Evolutionary conservation across 2,797 vertebrate species (phyloP), one percentile per base, ranked within the genome.

Genomic region (Natrix natrix): DNA sequence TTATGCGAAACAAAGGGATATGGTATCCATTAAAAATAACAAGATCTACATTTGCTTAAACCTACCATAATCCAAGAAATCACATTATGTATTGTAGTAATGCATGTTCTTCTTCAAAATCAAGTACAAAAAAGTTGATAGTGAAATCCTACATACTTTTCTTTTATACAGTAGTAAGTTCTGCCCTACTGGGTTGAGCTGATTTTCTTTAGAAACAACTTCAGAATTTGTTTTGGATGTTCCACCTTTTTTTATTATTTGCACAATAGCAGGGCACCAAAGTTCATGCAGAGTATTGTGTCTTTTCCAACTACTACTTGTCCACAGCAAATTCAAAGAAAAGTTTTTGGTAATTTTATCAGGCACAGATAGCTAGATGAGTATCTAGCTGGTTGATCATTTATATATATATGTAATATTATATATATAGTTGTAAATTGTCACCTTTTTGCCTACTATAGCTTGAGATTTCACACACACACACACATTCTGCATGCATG

Each of bases 291-390:
- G 89, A 92, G 56, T 10, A 28, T 48, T 92, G 78, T 4, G 74
- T 87, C 0, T 3, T 32, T 93, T 2, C 0, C 0, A 24, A 4
- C 13, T 37, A 0, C 14, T 90, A 57, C 63, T 0, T 0, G 0
- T 0, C 91, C 63, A 12, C 20, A 57, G 60, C 5, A 63, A 14
- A 0, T 26, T 87, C 20, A 89, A 16, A 61, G 86, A 10, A 92
- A 37, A 0, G 28, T 86, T 52, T 93, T 57, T 83, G 59, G 17
- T 32, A 1, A 5, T 87, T 52, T 26, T n/a, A 57, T 6, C 0
- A 17, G 87, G 28, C 16, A 60, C 32, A 14, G 59, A 57, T 92
- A 60, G 28, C 63, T 92, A 60, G 28, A 74, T 24, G 0, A 6
- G 12, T 88, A 78, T 91, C 86, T 90, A 28, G 22, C 59, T 61